Evolutionary conservation across 2,113 vertebrate species (phyloP), one percentile per base, ranked within the genome.

Genomic region (Eurypyga helias): DNA sequence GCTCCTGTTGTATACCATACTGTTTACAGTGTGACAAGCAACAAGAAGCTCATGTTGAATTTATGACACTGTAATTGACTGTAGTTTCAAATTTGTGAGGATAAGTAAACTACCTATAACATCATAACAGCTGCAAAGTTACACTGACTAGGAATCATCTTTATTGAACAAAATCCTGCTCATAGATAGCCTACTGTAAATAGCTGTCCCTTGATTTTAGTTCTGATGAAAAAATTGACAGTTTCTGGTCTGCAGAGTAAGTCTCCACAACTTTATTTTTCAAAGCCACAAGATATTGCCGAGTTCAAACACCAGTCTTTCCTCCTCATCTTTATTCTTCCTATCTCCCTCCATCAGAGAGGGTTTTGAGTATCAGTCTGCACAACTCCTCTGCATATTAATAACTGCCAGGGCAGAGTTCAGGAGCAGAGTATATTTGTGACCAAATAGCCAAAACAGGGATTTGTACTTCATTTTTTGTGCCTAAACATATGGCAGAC

Each of bases 401-500:
- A 54, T 18, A 87, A 6, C 33, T 71, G 26, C 7, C 45, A 80
- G 85, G 17, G 7, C 4, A 43, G 3, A 2, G 20, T 33, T 82
- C 23, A 85, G 90, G 6, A 62, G 7, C 24, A 43, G 11, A 31
- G 10, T 17, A 5, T 31, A n/a, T 57, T 49, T 83, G 78, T 54
- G 34, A 82, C 13, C 21, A 65, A 72, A 78, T 16, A 79, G 21
- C 5, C 51, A 79, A 45, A 82, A 26, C 1, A 72, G 4, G 20
- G 20, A 48, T 54, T 55, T 48, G 10, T 34, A 29, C 9, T 78
- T 67, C 2, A 20, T 49, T 79, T 34, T 57, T 38, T 65, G 18
- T n/a, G 23, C 24, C 52, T 51, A 19, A 2, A 14, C 14, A n/a
- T n/a, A n/a, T 14, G 49, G 5, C 0, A 2, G 41, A 57, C 23